phyloP scores from a whole-genome alignment of 1,140 invertebrate genomes.

The Drosophila obscura region DNA sequence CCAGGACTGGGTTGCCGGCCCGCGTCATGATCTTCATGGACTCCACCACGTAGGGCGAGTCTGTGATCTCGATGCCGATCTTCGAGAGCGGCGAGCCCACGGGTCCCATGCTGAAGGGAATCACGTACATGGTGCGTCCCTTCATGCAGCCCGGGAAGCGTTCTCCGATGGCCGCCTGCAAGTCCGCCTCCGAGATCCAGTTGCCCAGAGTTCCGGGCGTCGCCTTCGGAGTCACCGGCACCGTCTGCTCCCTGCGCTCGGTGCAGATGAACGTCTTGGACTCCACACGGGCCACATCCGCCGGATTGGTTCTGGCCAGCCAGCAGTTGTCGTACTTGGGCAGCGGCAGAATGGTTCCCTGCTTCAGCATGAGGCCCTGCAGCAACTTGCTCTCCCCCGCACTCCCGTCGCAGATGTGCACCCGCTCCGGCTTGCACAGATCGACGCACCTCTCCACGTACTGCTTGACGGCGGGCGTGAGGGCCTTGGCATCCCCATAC shows the following conservation, averaged over 20 bases:
- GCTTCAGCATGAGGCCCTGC: conserved; percentile 86
- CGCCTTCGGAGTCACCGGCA: conserved; percentile 88
- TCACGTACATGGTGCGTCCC: conserved; percentile 97
- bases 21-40: conserved; percentile 98
- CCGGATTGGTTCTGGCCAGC: conserved; percentile 94
- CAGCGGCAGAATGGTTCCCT: conserved; percentile 89
- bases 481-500: conserved; percentile 62
- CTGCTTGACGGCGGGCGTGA: conserved; percentile 84
- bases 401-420: conserved; percentile 94
- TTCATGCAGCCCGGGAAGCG: conserved; percentile 95
- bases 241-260: conserved; percentile 88
- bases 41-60: conserved; percentile 96
- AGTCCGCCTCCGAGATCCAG: conserved; percentile 93
- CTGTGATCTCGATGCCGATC: conserved; percentile 96
- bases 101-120: conserved; percentile 98
- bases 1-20: conserved; percentile 89
- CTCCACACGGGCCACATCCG: conserved; percentile 96
- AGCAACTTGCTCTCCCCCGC: conserved; percentile 89
- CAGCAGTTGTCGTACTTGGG: conserved; percentile 95
- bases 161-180: conserved; percentile 89
- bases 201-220: conserved; percentile 91
- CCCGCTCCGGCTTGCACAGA: conserved; percentile 89
- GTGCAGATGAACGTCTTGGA: conserved; percentile 95
- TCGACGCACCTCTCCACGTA: conserved; percentile 88
- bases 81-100: conserved; percentile 94